Evolutionary conservation across 1,140 invertebrate species (phyloP).

Genomic region (Cydia strobilella): DNA sequence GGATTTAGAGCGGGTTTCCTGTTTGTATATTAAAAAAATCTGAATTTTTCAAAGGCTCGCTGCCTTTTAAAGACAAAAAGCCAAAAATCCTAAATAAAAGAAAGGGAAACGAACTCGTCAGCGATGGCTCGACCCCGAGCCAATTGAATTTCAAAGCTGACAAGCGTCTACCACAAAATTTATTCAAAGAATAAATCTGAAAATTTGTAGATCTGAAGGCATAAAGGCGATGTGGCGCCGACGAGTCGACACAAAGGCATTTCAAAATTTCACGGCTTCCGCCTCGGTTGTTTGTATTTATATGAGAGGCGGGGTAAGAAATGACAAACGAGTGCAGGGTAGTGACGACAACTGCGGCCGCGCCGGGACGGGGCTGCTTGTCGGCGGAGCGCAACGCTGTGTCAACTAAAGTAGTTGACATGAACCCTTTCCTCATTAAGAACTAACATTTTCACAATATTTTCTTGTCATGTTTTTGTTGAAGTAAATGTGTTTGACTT

Average conservation of each 20-base stretch:
- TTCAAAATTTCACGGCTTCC: constrained; percentile 79
- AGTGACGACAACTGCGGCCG: constrained; percentile 51
- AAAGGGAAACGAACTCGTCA: constrained; percentile 68
- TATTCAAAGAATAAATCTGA: constrained; percentile 81
- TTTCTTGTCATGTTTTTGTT: neutral
- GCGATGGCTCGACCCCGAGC: constrained; percentile 74
- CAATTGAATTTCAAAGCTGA: constrained; percentile 80
- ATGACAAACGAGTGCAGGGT: constrained; percentile 71
- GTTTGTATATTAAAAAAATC: constrained; percentile 46
- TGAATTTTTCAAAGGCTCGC: constrained; percentile 39
- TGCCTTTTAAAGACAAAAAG: constrained; percentile 49
- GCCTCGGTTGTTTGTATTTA: constrained; percentile 74
- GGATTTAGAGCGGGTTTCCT: constrained; percentile 38
- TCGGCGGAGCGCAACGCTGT: constrained; percentile 35
- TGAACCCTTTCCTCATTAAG: neutral
- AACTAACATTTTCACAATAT: neutral
- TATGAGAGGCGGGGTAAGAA: constrained; percentile 70
- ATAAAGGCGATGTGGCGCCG: constrained; percentile 75
- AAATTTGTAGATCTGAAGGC: constrained; percentile 80
- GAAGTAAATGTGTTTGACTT: neutral
- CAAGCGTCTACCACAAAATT: constrained; percentile 78
- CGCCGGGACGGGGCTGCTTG: constrained; percentile 41
- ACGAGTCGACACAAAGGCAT: constrained; percentile 78
- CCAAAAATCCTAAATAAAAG: constrained; percentile 62
- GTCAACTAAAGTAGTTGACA: neutral